Base-by-base conservation (phyloP, 2,888 invertebrate genomes). In the Ferrisia virgata region DNA sequence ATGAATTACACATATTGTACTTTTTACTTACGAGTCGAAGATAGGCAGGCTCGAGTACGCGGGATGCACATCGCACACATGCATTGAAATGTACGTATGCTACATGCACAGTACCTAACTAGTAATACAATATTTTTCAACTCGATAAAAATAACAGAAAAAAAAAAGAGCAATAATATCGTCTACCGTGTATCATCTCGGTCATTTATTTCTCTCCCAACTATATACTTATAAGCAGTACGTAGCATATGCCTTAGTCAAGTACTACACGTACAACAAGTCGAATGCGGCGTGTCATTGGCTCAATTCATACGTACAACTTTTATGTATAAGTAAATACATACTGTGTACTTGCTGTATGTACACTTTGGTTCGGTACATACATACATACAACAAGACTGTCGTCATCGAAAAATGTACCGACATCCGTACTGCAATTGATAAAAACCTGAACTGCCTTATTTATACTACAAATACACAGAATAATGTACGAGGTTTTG, bases 341-440 rank as follows among this genome's bases (percentile, higher is more conserved):
- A n/a, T n/a, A n/a, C n/a, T n/a, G n/a, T n/a, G n/a, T n/a, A n/a
- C n/a, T n/a, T n/a, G n/a, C n/a, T n/a, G n/a, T n/a, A n/a, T n/a
- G n/a, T n/a, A n/a, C n/a, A n/a, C n/a, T n/a, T 39, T 64, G 64
- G 64, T 18, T 64, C 64, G 53, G 22, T 53, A 22, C 53, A 53
- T 53, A 53, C 11, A 11, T 53, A 53, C 18, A 11, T 43, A 53
- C 53, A 53, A 53, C 72, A 18, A 18, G 72, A 76, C 18, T 18
- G 72, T 76, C 36, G 72, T 76, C 72, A 76, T 76, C 72, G 72
- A 76, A 76, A 76, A 76, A 76, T 76, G 72, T 76, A 76, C 72
- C 64, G 64, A 76, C 72, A n/a, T n/a, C n/a, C n/a, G n/a, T n/a
- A 36, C 72, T 36, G 72, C 18, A 76, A 76, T 33, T 76, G 72